These are phyloP conservation scores for Oriolus oriolus DNA, from an alignment of 2,113 vertebrate species.

Conservation along the genomic window DNA sequence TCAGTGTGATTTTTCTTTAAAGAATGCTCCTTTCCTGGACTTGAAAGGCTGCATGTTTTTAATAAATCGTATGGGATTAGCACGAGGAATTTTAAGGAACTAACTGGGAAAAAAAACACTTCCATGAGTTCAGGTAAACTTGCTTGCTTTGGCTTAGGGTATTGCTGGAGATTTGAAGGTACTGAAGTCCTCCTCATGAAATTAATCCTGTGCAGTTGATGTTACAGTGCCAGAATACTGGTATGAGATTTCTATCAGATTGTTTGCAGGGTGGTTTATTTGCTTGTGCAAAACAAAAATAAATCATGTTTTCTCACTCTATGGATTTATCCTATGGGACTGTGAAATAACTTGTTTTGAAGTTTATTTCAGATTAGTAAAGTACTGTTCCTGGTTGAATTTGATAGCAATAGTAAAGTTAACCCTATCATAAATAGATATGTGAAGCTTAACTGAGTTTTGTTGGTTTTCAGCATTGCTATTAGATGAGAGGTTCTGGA, in stretches of 20 bases:
- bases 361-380: neutral
- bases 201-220: neutral
- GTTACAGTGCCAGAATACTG: neutral
- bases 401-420: neutral
- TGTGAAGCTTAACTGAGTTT: neutral
- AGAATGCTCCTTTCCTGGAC: slow-evolving; percentile 51
- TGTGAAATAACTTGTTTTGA: neutral
- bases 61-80: neutral
- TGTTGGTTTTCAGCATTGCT: neutral
- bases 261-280: neutral
- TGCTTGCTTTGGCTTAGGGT: neutral
- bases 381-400: neutral
- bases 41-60: slow-evolving; percentile 50
- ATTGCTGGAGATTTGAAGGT: neutral
- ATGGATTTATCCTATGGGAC: neutral
- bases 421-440: neutral
- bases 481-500: neutral
- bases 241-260: neutral
- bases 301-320: neutral
- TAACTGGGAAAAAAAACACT: neutral
- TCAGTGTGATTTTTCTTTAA: neutral
- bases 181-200: neutral
- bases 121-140: neutral
- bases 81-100: neutral
- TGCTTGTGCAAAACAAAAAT: neutral